phyloP scores from a whole-genome alignment of 2,888 invertebrate genomes.

The Aethes cnicana region DNA sequence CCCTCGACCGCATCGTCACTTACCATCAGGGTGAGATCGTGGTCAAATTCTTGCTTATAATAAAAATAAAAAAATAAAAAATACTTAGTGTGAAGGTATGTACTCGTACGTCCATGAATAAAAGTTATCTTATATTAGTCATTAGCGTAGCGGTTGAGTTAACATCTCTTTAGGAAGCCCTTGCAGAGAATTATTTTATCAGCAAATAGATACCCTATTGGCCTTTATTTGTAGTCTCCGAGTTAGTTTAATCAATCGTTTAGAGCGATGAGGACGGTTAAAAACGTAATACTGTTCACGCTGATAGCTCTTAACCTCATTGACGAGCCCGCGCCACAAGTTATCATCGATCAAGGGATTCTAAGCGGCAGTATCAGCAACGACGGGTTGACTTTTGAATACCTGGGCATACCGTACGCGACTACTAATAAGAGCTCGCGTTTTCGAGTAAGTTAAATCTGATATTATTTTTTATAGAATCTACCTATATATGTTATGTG shows the following conservation, averaged over 20 bases:
- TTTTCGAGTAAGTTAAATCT: conserved; percentile 40
- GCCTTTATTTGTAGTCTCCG: neutral
- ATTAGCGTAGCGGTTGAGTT: no score
- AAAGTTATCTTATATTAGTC: no score
- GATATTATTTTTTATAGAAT: no score
- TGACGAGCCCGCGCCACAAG: conserved; percentile 69
- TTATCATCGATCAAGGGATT: conserved; percentile 64
- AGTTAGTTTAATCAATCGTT: neutral
- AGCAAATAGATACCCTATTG: conserved; percentile 4
- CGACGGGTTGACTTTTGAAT: conserved; percentile 68
- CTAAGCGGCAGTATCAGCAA: conserved; percentile 64
- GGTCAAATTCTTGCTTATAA: no score
- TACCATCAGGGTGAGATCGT: no score
- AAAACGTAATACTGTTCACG: conserved; percentile 60
- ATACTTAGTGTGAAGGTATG: no score
- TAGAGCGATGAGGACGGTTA: conserved; percentile 49
- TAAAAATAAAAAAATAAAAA: no score
- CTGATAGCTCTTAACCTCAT: conserved; percentile 65
- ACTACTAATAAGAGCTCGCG: conserved; percentile 56
- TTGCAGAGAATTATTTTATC: no score
- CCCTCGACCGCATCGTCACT: no score
- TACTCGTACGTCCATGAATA: no score
- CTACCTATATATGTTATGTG: neutral
- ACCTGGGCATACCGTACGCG: conserved; percentile 71
- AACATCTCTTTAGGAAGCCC: no score